These are phyloP conservation scores for Falco peregrinus DNA, from an alignment of 2,797 vertebrate species.

Conservation along the genomic window DNA sequence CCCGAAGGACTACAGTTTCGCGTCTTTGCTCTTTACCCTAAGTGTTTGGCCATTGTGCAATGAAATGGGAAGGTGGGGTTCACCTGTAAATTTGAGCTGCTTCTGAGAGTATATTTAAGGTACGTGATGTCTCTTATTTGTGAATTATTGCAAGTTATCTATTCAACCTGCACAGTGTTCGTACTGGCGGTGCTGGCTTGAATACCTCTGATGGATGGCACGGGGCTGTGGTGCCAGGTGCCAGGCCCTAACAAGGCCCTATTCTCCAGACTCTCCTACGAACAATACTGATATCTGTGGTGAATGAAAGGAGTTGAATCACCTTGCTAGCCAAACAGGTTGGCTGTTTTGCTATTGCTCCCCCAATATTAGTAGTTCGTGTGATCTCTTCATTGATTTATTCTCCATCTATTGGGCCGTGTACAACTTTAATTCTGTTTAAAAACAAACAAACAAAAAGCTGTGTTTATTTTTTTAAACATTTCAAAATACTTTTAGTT, in stretches of 20 bases:
- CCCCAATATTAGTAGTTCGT: not conserved
- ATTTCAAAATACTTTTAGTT: not conserved
- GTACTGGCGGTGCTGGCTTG: not conserved
- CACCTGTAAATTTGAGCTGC: not conserved
- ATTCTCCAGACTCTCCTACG: not conserved
- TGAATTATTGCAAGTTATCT: not conserved
- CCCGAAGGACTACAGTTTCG: not conserved
- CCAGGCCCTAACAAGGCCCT: not conserved
- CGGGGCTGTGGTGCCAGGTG: no score
- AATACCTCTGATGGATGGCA: not conserved
- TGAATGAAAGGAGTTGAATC: not conserved
- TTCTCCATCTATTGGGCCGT: not conserved
- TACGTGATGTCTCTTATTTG: not conserved
- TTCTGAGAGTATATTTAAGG: not conserved
- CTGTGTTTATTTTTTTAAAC: not conserved
- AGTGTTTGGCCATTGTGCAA: not conserved
- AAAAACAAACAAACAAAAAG: not conserved
- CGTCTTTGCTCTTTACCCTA: not conserved
- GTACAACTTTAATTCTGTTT: not conserved
- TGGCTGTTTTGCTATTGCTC: not conserved
- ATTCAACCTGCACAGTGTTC: fast-evolving
- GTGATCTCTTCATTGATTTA: not conserved
- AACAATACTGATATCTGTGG: not conserved
- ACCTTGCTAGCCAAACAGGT: not conserved
- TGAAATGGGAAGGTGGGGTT: not conserved